Evolutionary conservation across 1,140 invertebrate species (phyloP), one percentile per base, ranked within the genome.

Genomic region (Drosophila erecta): DNA sequence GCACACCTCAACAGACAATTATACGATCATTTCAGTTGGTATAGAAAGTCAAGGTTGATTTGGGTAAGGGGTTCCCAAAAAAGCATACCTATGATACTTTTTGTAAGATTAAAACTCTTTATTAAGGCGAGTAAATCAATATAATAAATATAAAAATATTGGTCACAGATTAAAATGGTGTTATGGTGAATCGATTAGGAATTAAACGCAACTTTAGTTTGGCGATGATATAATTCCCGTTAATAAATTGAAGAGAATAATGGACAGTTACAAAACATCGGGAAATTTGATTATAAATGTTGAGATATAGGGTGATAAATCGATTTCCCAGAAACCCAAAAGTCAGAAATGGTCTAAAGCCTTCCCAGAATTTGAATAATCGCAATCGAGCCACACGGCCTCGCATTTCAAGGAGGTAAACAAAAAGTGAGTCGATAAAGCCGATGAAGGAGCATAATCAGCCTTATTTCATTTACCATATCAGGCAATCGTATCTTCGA

Each of bases 1-100:
- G 35, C 20, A 17, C 27, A 51, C 40, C 69, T 43, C 17, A 73
- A 72, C 70, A 73, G 67, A 73, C 47, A 73, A 73, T 72, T 73
- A 73, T 73, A 15, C 57, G 38, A 73, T 50, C 22, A 73, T 72
- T 53, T 72, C 15, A 15, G 35, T 53, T 38, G 33, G 66, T 59
- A 44, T n/a, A 7, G 22, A 22, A 15, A 70, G 41, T 66, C 64
- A 66, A 65, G 60, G 64, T 51, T 35, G 22, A 7, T 11, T 10
- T 20, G 46, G 10, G 17, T 24, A 33, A 4, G 33, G 22, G 0
- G 7, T 30, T 38, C 11, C 37, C 41, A 15, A 24, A 41, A 20
- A 30, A 17, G 14, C 37, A 30, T 57, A 51, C 55, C 37, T n/a
- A 49, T 15, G 22, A 5, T 11, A 4, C 17, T 40, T 54, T 38